Evolutionary conservation across 1,140 invertebrate species (phyloP), one percentile per base, ranked within the genome.

Genomic region (Vollenhovia emeryi): DNA sequence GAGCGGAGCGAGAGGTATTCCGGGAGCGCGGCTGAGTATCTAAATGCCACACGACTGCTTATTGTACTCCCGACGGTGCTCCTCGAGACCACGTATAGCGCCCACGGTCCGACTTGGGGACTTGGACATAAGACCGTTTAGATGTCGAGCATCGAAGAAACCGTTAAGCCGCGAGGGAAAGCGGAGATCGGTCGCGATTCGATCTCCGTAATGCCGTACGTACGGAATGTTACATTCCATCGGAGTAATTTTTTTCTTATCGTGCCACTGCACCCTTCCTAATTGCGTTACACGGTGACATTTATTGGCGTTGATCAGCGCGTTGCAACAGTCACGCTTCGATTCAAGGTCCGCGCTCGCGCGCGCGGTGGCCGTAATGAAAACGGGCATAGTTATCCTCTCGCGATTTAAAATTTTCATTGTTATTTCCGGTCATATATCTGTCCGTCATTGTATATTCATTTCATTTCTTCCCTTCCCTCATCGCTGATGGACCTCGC

Each of bases 271-370:
- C 66, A 92, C 91, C 89, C 90, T 91, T 91, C 92, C 88, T 92
- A 93, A 93, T 93, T 91, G 85, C 86, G 90, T 91, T 91, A 89
- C 89, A 92, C 66, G 86, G 87, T 90, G 88, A 90, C 90, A 92
- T 93, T 93, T 91, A 93, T 93, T 93, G 91, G 86, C 89, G 90
- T 82, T 91, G 92, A 93, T 93, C 91, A 89, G 92, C 83, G 79
- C 87, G 90, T 93, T 93, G 89, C 90, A 93, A 92, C 91, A 92
- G 92, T 91, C 87, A 88, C 89, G 87, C 88, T 91, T 90, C 85
- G 90, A 93, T 92, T 91, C 93, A 93, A 93, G 92, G 92, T 92
- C 90, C 75, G 71, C 75, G 88, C 84, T 75, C 66, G 75, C 86
- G 50, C 87, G 85, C 55, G 85, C 86, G 91, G 57, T 87, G 89